A percentile compares a stretch with the other conserved stretches of the same genome.
phyloP scores from a whole-genome alignment of 2,113 vertebrate species.

The Hypomesus transpacificus region DNA sequence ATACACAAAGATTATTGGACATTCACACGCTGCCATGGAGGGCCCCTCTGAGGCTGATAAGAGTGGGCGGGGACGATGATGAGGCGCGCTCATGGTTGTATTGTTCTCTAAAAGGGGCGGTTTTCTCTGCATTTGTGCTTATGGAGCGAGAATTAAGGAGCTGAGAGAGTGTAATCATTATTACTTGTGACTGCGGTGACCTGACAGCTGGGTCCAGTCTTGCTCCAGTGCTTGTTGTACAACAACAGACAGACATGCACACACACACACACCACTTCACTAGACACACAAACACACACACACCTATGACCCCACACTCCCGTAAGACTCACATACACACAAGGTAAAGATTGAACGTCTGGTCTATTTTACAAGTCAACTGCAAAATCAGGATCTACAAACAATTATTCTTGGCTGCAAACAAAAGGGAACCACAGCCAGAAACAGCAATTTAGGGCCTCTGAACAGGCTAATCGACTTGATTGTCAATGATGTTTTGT shows the following conservation, averaged over 20 bases:
- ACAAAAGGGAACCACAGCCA: constrained; percentile 32
- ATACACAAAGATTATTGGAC: constrained; percentile 69
- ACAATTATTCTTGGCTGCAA: constrained; percentile 44
- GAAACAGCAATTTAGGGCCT: constrained; percentile 18
- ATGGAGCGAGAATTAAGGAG: constrained; percentile 71
- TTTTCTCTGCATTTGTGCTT: constrained; percentile 62
- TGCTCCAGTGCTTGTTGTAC: constrained; percentile 75
- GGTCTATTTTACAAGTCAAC: constrained; percentile 52
- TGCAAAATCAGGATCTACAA: constrained; percentile 44
- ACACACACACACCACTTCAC: not conserved
- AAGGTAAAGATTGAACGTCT: constrained; percentile 33
- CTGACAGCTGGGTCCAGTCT: constrained; percentile 77
- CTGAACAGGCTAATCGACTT: constrained; percentile 33
- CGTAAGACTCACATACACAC: constrained; percentile 22
- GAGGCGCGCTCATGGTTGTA: constrained; percentile 68
- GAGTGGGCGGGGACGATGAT: constrained; percentile 70
- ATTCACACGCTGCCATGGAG: constrained; percentile 33
- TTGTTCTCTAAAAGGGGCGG: constrained; percentile 71
- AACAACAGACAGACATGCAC: constrained; percentile 45
- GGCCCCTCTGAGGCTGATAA: constrained; percentile 65
- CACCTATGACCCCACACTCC: constrained; percentile 8
- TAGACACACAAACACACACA: not conserved
- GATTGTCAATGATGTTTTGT: constrained; percentile 23
- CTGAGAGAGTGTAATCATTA: constrained; percentile 73
- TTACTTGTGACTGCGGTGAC: constrained; percentile 74